phyloP scores from a whole-genome alignment of 2,888 invertebrate genomes.

The Sarcophaga subvicina region DNA sequence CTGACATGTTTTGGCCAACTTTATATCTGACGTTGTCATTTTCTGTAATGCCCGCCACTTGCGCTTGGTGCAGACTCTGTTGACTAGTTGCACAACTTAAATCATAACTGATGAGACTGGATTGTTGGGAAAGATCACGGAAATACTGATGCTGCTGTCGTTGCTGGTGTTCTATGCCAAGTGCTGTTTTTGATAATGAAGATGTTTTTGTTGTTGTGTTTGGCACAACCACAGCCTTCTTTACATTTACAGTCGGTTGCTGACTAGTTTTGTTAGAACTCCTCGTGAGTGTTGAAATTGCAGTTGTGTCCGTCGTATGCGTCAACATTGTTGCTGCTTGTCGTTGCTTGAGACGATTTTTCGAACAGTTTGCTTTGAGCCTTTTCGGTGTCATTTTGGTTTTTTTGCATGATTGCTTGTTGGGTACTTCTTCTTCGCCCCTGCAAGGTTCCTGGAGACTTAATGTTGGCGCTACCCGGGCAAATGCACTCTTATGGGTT shows the following conservation, averaged over 20 bases:
- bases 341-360: constrained; percentile 68
- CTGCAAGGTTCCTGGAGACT: constrained; percentile 58
- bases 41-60: constrained; percentile 52
- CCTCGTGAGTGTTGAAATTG: background rate
- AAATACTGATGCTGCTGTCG: constrained; percentile 19
- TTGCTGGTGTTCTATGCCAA: background rate
- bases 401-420: constrained; percentile 42
- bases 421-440: constrained; percentile 55
- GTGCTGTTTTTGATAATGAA: constrained; percentile 24
- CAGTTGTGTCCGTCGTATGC: background rate
- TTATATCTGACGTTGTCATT: constrained; percentile 64
- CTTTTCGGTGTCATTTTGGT: constrained; percentile 75
- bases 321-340: constrained; percentile 7
- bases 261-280: constrained; percentile 56
- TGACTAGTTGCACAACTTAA: constrained; percentile 72
- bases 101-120: constrained; percentile 75
- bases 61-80: constrained; percentile 66
- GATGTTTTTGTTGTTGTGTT: constrained; percentile 49
- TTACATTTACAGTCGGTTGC: constrained; percentile 26
- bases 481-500: constrained; percentile 66
- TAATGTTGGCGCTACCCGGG: constrained; percentile 58
- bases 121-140: constrained; percentile 68
- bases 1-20: constrained; percentile 71
- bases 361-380: constrained; percentile 74
- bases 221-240: constrained; percentile 28